Percentiles rank a stretch among this genome's conserved stretches.
Evolutionary conservation across 2,888 invertebrate genomes (phyloP).

Genomic region (Scrobipalpa atriplicella): DNA sequence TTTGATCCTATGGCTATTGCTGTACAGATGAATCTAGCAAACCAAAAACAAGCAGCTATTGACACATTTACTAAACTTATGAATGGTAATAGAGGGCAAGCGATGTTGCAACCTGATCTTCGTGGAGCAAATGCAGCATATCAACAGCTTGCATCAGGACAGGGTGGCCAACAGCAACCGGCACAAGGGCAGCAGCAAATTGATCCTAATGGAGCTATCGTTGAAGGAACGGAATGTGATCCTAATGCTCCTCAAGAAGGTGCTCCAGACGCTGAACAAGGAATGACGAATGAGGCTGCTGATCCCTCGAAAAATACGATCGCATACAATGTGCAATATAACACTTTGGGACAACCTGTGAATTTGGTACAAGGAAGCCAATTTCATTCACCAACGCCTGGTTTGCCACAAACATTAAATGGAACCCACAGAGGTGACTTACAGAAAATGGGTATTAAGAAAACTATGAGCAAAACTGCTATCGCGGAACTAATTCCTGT

Average conservation of each 20-base stretch:
- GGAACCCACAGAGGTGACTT: background rate
- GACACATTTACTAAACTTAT: conserved; percentile 61
- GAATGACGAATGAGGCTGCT: conserved; percentile 53
- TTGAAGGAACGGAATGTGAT: conserved; percentile 37
- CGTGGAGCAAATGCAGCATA: conserved; percentile 42
- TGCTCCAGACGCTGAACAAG: conserved; percentile 39
- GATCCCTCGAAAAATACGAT: conserved; percentile 56
- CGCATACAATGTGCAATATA: conserved; percentile 46
- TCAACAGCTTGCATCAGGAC: conserved; percentile 25
- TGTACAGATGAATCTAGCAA: conserved; percentile 76
- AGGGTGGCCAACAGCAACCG: conserved; percentile 23
- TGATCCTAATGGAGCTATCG: conserved; percentile 42
- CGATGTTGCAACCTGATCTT: conserved; percentile 40
- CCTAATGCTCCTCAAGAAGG: conserved; percentile 33
- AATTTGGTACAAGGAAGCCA: conserved; percentile 57
- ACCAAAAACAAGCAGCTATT: conserved; percentile 62
- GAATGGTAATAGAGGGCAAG: conserved; percentile 42
- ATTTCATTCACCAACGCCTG: conserved; percentile 48
- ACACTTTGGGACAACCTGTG: conserved; percentile 72
- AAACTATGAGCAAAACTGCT: conserved; percentile 69
- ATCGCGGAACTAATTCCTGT: conserved; percentile 53
- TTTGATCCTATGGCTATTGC: conserved; percentile 78
- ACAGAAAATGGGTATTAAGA: conserved; percentile 48
- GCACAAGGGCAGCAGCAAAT: conserved; percentile 32
- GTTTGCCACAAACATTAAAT: conserved; percentile 59